Evolutionary conservation across 2,113 vertebrate genomes (phyloP), one percentile per base, ranked within the genome.

Genomic region (Leptobrachium ailaonicum): DNA sequence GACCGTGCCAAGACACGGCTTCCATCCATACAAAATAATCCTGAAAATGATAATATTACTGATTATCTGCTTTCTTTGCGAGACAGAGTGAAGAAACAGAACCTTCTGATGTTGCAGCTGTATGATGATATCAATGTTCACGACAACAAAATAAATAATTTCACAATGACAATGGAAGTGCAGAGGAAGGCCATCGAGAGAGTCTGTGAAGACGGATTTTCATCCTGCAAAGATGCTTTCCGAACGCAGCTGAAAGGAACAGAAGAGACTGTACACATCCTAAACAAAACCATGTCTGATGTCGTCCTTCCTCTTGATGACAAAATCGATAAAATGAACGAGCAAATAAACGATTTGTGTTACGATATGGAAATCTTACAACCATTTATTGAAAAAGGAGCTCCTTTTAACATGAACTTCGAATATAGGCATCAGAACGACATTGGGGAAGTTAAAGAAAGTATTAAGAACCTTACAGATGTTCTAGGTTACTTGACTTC

Each of bases 311-410:
- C 90, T 7, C 47, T 94, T 85, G 87, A 90, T 66, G 79, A 4
- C n/a, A 90, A 89, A 62, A 84, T 94, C 62, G 87, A 90, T 43
- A 88, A 88, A 86, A 94, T 94, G 90, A 92, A 85, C 41, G 93
- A 94, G 63, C 91, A 92, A 71, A 89, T 95, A 67, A 91, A 88
- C 73, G 92, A 94, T 83, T 75, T 94, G 73, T 91, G 87, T 42
- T 93, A 92, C 53, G 93, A 94, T 73, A 92, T 95, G 90, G 93
- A 93, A 85, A 92, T 92, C 66, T 41, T 80, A 6, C 92, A 93
- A 14, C 91, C 92, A 2, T 75, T 94, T 66, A 89, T 91, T 56
- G 92, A 93, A 50, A 88, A 88, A 76, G 89, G 90, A 7, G 12
- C 87, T 41, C 88, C 88, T 1, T 82, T 92, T 60, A 88, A 62